Percentiles rank a stretch among this genome's conserved stretches.
Conservation (phyloP, 1,140 invertebrate genomes). For the Euura lappo region DNA sequence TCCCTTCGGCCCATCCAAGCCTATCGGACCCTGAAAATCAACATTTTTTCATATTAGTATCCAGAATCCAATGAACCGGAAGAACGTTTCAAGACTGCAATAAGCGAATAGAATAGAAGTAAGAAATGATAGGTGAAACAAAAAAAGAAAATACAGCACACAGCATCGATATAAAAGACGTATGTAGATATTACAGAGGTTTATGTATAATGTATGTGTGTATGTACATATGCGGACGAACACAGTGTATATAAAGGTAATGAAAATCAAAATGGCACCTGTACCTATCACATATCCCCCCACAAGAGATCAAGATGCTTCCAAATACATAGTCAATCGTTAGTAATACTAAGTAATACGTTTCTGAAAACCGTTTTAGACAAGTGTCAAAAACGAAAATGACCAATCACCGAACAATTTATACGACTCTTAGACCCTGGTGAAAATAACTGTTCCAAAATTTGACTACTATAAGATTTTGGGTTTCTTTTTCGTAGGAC, state of each 20-base stretch:
- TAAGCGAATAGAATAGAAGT: constrained; percentile 13
- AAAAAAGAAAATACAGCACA: background rate
- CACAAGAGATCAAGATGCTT: constrained; percentile 37
- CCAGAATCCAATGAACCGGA: constrained; percentile 9
- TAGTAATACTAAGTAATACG: too few species aligned
- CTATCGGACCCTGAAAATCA: constrained; percentile 86
- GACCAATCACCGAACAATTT: too few species aligned
- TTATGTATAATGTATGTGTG: constrained; percentile 22
- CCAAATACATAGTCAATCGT: constrained; percentile 36
- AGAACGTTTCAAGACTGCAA: background rate
- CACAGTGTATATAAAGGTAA: too few species aligned
- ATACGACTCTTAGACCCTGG: too few species aligned
- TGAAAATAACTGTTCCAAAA: too few species aligned
- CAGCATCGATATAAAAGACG: background rate
- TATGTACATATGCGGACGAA: constrained; percentile 12
- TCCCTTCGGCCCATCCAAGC: constrained; percentile 92
- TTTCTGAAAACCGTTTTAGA: too few species aligned
- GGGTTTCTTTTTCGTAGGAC: too few species aligned
- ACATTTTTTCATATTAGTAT: constrained; percentile 36
- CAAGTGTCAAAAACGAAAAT: too few species aligned
- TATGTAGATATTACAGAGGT: constrained; percentile 14
- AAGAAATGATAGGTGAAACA: constrained; percentile 8
- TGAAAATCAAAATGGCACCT: too few species aligned
- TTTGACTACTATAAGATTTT: too few species aligned
- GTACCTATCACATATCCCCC: constrained; percentile 7